Conservation (phyloP, 2,797 vertebrate genomes). For the Moxostoma hubbsi region DNA sequence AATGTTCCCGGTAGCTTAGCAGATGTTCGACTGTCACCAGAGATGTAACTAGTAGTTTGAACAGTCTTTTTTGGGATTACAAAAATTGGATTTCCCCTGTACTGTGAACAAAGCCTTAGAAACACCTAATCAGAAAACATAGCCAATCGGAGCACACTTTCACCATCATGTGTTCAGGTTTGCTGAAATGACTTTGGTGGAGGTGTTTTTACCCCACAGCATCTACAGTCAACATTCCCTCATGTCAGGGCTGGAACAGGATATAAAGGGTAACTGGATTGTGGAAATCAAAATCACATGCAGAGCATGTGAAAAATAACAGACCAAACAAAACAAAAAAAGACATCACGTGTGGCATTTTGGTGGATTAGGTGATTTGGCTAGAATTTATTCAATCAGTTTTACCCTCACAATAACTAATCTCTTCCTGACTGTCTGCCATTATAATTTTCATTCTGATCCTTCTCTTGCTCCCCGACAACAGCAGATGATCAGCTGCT, state of each 20-base stretch:
- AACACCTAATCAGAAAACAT: not conserved
- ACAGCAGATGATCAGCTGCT: slow-evolving; percentile 41
- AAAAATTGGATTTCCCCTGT: no score
- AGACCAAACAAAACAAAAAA: not conserved
- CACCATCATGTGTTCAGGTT: no score
- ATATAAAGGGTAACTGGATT: not conserved
- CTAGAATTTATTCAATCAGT: not conserved
- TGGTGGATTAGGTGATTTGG: not conserved
- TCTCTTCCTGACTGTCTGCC: not conserved
- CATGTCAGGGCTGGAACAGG: no score
- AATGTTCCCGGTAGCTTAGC: no score
- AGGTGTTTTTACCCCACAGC: not conserved
- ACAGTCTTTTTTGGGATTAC: no score
- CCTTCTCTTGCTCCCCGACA: slow-evolving; percentile 18
- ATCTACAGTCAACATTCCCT: not conserved
- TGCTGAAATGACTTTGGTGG: no score
- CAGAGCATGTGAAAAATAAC: not conserved
- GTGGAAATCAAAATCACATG: not conserved
- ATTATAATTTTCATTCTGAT: slow-evolving; percentile 6
- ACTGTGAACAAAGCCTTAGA: not conserved
- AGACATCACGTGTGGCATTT: not conserved
- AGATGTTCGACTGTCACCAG: no score
- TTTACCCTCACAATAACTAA: not conserved
- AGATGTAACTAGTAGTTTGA: no score
- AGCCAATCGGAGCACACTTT: no score